Evolutionary conservation across 2,888 invertebrate genomes (phyloP).

Genomic region (Pandemis corylana): DNA sequence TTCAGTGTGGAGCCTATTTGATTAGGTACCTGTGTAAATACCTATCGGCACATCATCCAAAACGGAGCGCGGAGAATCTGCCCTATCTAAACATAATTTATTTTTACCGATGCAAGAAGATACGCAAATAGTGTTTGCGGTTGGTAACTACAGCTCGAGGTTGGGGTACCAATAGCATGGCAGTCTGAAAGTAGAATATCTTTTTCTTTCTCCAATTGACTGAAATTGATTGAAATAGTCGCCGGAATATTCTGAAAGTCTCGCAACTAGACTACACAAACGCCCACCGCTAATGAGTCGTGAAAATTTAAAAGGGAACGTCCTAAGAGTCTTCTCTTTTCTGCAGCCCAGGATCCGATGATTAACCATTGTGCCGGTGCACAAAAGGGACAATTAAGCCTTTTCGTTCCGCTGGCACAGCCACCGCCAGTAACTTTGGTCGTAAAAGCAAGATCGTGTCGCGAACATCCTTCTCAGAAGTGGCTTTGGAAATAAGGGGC

Average conservation of each 20-base stretch:
- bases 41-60: conserved; percentile 11
- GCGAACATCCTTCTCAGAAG: conserved; percentile 8
- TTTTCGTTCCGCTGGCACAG: conserved; percentile 12
- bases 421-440: conserved; percentile 7
- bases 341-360: conserved; percentile 33
- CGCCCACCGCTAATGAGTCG: conserved; percentile 32
- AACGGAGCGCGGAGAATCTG: conserved; percentile 6
- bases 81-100: conserved; percentile 33
- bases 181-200: not conserved
- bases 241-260: conserved; percentile 3
- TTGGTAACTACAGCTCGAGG: conserved; percentile 2
- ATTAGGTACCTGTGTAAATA: conserved; percentile 27
- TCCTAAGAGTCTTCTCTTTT: no score
- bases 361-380: conserved; percentile 36
- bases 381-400: conserved; percentile 33
- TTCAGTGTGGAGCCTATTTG: conserved; percentile 16
- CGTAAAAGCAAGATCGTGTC: conserved; percentile 19
- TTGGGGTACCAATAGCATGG: not conserved
- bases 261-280: conserved; percentile 9
- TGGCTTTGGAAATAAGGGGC: not conserved
- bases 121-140: conserved; percentile 14
- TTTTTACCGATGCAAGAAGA: conserved; percentile 1
- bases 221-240: no score
- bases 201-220: not conserved
- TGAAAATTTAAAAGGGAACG: conserved; percentile 37